Conservation (phyloP, 2,888 invertebrate species). For the Xanthorhoe spadicearia region DNA sequence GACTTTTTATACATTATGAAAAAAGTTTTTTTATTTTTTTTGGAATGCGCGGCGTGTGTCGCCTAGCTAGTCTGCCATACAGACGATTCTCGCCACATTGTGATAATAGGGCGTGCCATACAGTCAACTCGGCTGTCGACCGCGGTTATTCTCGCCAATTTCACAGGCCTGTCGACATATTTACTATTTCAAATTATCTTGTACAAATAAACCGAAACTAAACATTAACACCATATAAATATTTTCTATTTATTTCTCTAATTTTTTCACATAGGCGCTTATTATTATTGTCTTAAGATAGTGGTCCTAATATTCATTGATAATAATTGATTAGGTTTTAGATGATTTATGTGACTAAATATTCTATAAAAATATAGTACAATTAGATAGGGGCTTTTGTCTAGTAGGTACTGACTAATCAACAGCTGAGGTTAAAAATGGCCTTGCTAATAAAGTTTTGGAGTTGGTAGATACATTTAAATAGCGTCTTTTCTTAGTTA, state of each 20-base stretch:
- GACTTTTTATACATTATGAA: slow-evolving; percentile 66
- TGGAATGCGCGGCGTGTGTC: slow-evolving; percentile 46
- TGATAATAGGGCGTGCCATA: slow-evolving; percentile 57
- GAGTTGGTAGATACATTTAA: no score
- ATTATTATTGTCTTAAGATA: no score
- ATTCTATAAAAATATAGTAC: not conserved
- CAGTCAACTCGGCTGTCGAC: slow-evolving; percentile 23
- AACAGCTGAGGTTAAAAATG: not conserved
- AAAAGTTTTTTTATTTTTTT: slow-evolving; percentile 48
- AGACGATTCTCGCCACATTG: slow-evolving; percentile 45
- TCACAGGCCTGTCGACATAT: not conserved
- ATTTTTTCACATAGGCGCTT: no score
- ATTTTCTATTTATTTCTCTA: no score
- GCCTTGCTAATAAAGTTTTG: no score
- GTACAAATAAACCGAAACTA: not conserved
- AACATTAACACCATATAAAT: not conserved
- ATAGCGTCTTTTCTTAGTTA: no score
- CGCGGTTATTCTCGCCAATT: slow-evolving; percentile 16
- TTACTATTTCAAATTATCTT: not conserved
- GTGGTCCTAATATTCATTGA: no score
- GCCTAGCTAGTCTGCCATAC: slow-evolving; percentile 43
- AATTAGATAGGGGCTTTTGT: not conserved
- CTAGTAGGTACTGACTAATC: not conserved
- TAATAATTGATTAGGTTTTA: not conserved
- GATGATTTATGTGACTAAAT: not conserved